Conservation (phyloP, 2,797 vertebrate species). For the Peromyscus aztecus region DNA sequence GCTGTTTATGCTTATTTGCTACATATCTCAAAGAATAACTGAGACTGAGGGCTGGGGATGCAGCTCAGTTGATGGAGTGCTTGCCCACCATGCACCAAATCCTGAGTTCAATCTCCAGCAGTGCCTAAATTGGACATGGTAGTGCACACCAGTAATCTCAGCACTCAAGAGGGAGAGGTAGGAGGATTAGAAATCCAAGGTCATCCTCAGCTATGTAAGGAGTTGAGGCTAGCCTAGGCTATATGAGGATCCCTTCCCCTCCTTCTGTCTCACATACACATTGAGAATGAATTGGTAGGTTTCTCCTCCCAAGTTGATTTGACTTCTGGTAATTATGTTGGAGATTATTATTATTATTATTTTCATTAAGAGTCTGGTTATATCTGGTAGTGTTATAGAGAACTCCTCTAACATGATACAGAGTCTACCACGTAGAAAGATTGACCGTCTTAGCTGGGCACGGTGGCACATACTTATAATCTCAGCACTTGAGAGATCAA, state of each 20-base stretch:
- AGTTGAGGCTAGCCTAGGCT: neutral
- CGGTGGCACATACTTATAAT: neutral
- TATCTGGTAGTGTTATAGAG: neutral
- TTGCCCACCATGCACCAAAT: neutral
- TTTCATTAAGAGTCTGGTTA: neutral
- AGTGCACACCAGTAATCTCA: neutral
- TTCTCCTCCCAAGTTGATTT: neutral
- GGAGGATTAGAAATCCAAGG: neutral
- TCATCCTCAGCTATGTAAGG: neutral
- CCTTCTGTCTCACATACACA: neutral
- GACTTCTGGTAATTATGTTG: neutral
- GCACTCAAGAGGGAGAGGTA: neutral
- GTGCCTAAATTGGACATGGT: neutral
- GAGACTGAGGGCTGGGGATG: neutral
- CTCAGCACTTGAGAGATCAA: neutral
- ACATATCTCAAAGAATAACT: neutral
- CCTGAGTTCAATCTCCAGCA: neutral
- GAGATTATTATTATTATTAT: neutral
- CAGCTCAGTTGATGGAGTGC: neutral
- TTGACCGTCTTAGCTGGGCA: neutral
- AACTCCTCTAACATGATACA: neutral
- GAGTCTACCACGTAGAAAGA: neutral
- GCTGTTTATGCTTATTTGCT: slow-evolving; percentile 15
- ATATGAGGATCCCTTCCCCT: neutral
- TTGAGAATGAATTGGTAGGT: neutral